Evolutionary conservation across 2,888 invertebrate genomes (phyloP), one percentile per base, ranked within the genome.

Genomic region (Cheilosia vernalis): DNA sequence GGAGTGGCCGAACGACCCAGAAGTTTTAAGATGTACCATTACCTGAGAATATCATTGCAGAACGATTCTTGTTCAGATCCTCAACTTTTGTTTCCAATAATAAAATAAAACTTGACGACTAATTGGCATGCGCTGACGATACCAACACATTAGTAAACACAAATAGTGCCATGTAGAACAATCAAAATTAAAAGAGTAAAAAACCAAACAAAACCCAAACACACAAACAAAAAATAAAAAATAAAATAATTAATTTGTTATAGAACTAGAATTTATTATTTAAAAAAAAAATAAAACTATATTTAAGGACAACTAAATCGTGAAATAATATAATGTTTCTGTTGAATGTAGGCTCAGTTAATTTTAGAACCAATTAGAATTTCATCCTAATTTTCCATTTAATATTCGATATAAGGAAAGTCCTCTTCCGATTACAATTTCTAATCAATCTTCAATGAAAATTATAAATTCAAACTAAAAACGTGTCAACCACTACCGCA

Each of bases 201-300:
- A 51, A 40, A 33, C 10, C 37, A 44, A n/a, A 9, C 30, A 56
- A 58, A 61, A 44, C 27, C 55, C 51, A 24, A 64, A 64, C 24
- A 9, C 17, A 47, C 9, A 72, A 40, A 49, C n/a, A 51, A 19
- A 47, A 64, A 64, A 30, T 49, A 30, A 15, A 53, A 67, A 66
- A n/a, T 49, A 19, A 44, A 55, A 64, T 37, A n/a, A 21, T 69
- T 24, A 63, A 73, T 79, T 79, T 84, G 56, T 66, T 60, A 72
- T 49, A 66, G 67, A 47, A 69, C 73, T 84, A 84, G 42, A 67
- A 69, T 51, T 78, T 84, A 51, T 83, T 84, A 74, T 40, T 74
- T 67, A 21, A 42, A 61, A 66, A 72, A 76, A 70, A 63, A 67
- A 56, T 19, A 47, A 30, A 37, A 69, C 49, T 66, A 61, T 42